Base-by-base conservation (phyloP, 2,113 vertebrate genomes). In the Mus spicilegus region DNA sequence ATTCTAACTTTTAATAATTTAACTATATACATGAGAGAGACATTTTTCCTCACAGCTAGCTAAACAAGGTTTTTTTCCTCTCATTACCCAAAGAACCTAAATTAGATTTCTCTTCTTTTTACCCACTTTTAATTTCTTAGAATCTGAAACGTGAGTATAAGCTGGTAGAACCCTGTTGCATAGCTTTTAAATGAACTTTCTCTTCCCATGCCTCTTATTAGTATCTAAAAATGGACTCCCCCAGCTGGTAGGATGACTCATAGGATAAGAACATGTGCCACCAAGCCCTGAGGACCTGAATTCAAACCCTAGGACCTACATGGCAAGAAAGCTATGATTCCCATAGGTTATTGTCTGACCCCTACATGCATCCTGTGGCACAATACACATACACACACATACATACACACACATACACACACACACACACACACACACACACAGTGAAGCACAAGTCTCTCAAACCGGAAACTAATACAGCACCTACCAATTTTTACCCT, bases 1-100 rank as follows among this genome's bases (percentile, higher is more conserved):
- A 49, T 61, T 94, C 75, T 78, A 56, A 85, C 56, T 67, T 78
- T 87, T 75, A 93, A 75, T 94, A 49, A 94, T 88, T 87, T 82
- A 49, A 51, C 54, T 80, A 94, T 46, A 72, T n/a, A 56, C 33
- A 77, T 58, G 3, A 70, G 42, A 90, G 39, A 73, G 16, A 87
- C 9, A 85, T 67, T 36, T 84, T 92, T 92, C 92, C 73, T 58
- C 63, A 85, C 17, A 96, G 65, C 11, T 88, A 56, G 94, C 24
- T 80, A 30, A 46, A 49, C 16, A 36, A 84, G 63, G 33, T 78
- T 90, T 91, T 19, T 12, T 76, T 94, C 49, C 87, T 94, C 56
- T 96, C 46, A 54, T 72, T 73, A 24, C 36, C 81, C 65, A 87
- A 20, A 84, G 49, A 93, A 19, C 14, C 49, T 86, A 19, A 93